Percentiles rank a stretch among this genome's conserved stretches.
Conservation (phyloP, 2,113 vertebrate species). For the Emydocephalus ijimae region DNA sequence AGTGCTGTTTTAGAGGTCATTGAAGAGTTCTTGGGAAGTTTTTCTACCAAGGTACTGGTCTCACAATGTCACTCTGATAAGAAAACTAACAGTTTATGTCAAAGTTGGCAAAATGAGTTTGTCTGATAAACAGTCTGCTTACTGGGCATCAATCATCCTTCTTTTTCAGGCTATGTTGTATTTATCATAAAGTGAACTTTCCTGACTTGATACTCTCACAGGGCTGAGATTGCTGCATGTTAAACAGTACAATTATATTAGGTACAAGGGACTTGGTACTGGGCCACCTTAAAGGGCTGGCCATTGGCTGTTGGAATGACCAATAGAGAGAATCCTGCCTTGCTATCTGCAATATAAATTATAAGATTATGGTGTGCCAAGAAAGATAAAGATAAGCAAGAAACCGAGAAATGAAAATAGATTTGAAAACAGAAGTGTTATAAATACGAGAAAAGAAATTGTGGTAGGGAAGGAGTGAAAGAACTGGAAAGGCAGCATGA, state of each 20-base stretch:
- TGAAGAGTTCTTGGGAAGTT: slow-evolving; percentile 77
- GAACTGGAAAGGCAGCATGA: not conserved
- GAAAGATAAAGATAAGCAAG: not conserved
- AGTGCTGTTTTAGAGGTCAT: slow-evolving; percentile 80
- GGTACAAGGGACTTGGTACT: not conserved
- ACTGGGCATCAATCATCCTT: slow-evolving; percentile 74
- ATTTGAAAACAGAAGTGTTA: not conserved
- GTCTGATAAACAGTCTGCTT: slow-evolving; percentile 79
- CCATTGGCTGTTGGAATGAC: slow-evolving; percentile 15
- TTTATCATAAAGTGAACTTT: slow-evolving; percentile 78
- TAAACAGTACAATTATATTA: slow-evolving; percentile 34
- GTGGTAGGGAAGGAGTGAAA: slow-evolving; percentile 2
- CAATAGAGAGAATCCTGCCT: not conserved
- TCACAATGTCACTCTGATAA: slow-evolving; percentile 71
- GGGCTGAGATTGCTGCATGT: slow-evolving; percentile 50
- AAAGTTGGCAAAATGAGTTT: slow-evolving; percentile 78
- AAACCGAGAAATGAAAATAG: not conserved
- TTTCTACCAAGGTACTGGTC: slow-evolving; percentile 68
- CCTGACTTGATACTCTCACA: slow-evolving; percentile 62
- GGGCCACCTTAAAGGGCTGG: not conserved
- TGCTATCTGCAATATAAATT: not conserved
- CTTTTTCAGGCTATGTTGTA: slow-evolving; percentile 64
- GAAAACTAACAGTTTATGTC: slow-evolving; percentile 79
- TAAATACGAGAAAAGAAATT: not conserved
- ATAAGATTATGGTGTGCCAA: not conserved